A percentile compares a stretch with the other conserved stretches of the same genome.
These are phyloP conservation scores for Turdus rufiventris DNA, from an alignment of 2,113 vertebrate genomes.

Conservation along the genomic window DNA sequence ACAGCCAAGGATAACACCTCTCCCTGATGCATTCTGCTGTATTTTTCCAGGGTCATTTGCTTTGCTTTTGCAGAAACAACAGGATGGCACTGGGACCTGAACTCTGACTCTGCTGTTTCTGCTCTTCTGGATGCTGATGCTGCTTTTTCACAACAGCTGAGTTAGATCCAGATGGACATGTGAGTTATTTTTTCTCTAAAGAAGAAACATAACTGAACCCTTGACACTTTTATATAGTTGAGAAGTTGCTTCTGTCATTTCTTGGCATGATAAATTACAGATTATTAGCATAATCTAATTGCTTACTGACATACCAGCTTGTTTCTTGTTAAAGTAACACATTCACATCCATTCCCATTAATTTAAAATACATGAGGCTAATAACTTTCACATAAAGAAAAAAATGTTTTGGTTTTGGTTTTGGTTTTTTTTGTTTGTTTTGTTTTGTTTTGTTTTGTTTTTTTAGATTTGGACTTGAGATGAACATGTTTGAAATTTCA, in stretches of 20 bases:
- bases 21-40: not conserved
- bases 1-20: not conserved
- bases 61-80: conserved; percentile 43
- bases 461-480: not conserved
- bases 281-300: not conserved
- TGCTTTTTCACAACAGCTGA: conserved; percentile 38
- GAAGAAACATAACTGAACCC: not conserved
- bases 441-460: no score
- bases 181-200: not conserved
- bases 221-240: not conserved
- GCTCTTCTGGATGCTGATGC: conserved; percentile 41
- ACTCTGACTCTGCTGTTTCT: conserved; percentile 56
- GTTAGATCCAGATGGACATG: conserved; percentile 11
- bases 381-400: not conserved
- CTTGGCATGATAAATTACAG: not conserved
- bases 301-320: not conserved
- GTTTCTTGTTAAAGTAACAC: not conserved
- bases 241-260: conserved; percentile 1
- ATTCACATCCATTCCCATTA: not conserved
- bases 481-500: not conserved
- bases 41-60: conserved; percentile 24
- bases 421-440: no score
- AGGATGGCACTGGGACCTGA: conserved; percentile 56
- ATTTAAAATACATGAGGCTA: not conserved
- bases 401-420: no score